Evolutionary conservation across 1,140 invertebrate species (phyloP), one percentile per base, ranked within the genome.

Genomic region (Orussus abietinus): DNA sequence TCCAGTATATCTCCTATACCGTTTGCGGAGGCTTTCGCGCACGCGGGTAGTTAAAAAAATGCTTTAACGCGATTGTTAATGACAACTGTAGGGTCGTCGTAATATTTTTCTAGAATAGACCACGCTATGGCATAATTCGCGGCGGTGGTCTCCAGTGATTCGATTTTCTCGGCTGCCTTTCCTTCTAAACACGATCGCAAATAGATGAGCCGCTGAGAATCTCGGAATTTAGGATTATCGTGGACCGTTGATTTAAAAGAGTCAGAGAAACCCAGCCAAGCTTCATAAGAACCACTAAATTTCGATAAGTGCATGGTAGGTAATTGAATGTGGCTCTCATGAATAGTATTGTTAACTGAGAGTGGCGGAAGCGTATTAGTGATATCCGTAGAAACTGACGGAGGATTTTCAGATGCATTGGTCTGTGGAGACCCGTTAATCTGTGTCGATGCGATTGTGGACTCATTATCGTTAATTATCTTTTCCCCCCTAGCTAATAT

Each of bases 231-330:
- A 3, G 38, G 12, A 31, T 49, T 53, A 3, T 55, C 41, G 45
- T 62, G 51, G 19, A 61, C 53, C 7, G 61, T 15, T 22, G 53
- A 47, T 6, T 31, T 35, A 35, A 57, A 63, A 13, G 46, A 55
- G 32, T 61, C 58, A 13, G 38, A 13, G 44, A 63, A 63, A 21
- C 45, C 42, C 20, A 61, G 38, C 60, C 56, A 63, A 7, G 55
- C 28, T 28, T 49, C 31, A 29, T 45, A 55, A 20, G 28, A 14
- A 3, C 56, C 58, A 22, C 42, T 29, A 29, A 59, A 59, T 5
- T 43, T 49, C 10, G 49, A 44, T 15, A 59, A 48, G 22, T 39
- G 26, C 18, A 59, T 57, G 19, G 19, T 32, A 2, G 55, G 55
- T 12, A 54, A 28, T 43, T 49, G n/a, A n/a, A n/a, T 48, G 11